Base-by-base conservation (phyloP, 1,140 invertebrate species). In the Drosophila orena region DNA sequence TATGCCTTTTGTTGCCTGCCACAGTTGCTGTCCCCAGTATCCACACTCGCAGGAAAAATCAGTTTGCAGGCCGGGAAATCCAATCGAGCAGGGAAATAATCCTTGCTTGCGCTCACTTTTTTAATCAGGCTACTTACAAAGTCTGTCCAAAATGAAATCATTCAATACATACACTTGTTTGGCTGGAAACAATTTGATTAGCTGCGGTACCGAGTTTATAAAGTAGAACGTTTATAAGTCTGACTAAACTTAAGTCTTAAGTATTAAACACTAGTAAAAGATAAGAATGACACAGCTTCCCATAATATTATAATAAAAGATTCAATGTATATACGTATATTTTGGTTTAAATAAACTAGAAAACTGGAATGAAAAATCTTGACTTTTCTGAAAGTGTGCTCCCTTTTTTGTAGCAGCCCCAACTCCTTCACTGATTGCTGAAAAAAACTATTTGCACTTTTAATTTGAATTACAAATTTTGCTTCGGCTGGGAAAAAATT, bases 381-480 rank as follows among this genome's bases (percentile, higher is more conserved):
- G n/a, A n/a, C n/a, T n/a, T 55, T 20, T 10, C 17, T 30, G 6
- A 3, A 24, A 38, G 22, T 49, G 22, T 12, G 5, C 4, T 15
- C 17, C 7, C 3, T 10, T 56, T 60, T 56, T 20, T 20, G 27
- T 2, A 30, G 4, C 8, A 14, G 10, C 37, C 20, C n/a, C 11
- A 37, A 12, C 10, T 27, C 20, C 11, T 24, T 27, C 24, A 20
- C 20, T 42, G 22, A 22, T 53, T 73, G 56, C 34, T 37, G 37
- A 50, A 77, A 79, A 84, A 84, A 80, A 78, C 84, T 86, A 79
- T 89, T 88, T 83, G 84, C 79, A 68, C 84, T 88, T 89, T 88
- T 88, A 88, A 88, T 88, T 88, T 88, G 84, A 88, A 88, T 89
- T 88, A 84, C 84, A 88, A 88, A 88, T 88, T 88, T 86, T 84